Conservation (phyloP, 2,113 vertebrate genomes). For the Haemorhous mexicanus region DNA sequence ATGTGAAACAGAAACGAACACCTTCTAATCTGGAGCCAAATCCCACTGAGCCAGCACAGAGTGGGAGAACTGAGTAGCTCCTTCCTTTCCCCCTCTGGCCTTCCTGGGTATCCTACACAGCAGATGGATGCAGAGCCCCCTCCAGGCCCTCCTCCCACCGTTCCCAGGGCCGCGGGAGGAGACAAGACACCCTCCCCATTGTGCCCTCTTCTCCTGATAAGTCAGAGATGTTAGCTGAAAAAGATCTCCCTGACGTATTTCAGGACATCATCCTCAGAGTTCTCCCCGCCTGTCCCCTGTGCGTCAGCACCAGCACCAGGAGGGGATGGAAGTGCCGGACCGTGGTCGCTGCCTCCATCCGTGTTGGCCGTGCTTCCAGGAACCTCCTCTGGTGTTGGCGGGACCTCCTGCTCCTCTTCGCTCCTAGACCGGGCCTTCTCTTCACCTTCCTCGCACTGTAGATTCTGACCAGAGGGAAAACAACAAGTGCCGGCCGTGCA, state of each 20-base stretch:
- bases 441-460: not conserved
- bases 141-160: not conserved
- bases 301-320: accelerated
- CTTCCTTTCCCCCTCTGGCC: not conserved
- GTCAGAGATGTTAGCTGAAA: conserved; percentile 52
- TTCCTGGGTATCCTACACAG: not conserved
- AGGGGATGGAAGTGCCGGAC: not conserved
- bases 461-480: not conserved
- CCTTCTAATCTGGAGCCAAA: not conserved
- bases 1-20: not conserved
- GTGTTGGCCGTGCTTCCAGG: not conserved
- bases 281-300: not conserved
- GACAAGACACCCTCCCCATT: not conserved
- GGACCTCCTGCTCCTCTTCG: not conserved
- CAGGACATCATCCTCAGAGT: conserved; percentile 56
- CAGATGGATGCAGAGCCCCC: not conserved
- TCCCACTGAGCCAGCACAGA: not conserved
- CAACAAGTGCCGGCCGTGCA: not conserved
- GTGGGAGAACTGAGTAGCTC: not conserved
- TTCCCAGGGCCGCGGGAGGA: not conserved
- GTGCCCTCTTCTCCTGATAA: not conserved
- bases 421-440: not conserved
- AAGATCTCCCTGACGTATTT: conserved; percentile 78
- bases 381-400: accelerated
- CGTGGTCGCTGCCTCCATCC: accelerated